Percentiles rank a stretch among this genome's conserved stretches.
These are phyloP conservation scores for Leptothorax acervorum DNA, from an alignment of 2,888 invertebrate genomes.

Conservation along the genomic window DNA sequence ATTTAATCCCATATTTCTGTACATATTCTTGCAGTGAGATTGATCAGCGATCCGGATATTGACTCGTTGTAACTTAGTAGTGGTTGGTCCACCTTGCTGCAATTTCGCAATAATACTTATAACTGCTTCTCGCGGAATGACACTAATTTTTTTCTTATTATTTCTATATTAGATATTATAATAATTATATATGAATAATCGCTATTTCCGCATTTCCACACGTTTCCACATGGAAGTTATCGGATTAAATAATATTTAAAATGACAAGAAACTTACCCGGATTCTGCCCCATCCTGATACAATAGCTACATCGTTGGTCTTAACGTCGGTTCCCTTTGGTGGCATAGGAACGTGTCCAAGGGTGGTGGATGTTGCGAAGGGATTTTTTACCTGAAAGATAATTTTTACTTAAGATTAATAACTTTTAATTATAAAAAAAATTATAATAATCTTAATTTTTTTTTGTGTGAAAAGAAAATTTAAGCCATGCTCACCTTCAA, in stretches of 20 bases:
- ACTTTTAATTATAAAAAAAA: background rate
- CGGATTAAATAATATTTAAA: background rate
- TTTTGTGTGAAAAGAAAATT: background rate
- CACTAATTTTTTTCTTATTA: background rate
- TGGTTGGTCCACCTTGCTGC: constrained; percentile 75
- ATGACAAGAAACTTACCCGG: constrained; percentile 65
- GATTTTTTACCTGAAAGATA: constrained; percentile 55
- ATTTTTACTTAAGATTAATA: background rate
- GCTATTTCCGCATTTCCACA: background rate
- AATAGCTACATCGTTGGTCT: constrained; percentile 67
- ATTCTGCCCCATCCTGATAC: constrained; percentile 82
- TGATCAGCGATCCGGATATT: constrained; percentile 87
- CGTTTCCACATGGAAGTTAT: background rate
- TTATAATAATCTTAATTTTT: background rate
- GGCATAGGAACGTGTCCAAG: constrained; percentile 85
- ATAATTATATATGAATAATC: too few species aligned
- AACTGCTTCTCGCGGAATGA: background rate
- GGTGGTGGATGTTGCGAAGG: constrained; percentile 50
- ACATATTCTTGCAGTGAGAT: constrained; percentile 83
- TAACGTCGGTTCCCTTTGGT: constrained; percentile 71
- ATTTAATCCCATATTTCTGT: constrained; percentile 32
- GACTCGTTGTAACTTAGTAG: constrained; percentile 86
- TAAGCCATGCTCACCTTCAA: constrained; percentile 70
- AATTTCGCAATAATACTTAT: constrained; percentile 14
- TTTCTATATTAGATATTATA: background rate